A percentile compares a stretch with the other conserved stretches of the same genome.
These are phyloP conservation scores for Australoheros facetus DNA, from an alignment of 2,797 vertebrate species.

Conservation along the genomic window DNA sequence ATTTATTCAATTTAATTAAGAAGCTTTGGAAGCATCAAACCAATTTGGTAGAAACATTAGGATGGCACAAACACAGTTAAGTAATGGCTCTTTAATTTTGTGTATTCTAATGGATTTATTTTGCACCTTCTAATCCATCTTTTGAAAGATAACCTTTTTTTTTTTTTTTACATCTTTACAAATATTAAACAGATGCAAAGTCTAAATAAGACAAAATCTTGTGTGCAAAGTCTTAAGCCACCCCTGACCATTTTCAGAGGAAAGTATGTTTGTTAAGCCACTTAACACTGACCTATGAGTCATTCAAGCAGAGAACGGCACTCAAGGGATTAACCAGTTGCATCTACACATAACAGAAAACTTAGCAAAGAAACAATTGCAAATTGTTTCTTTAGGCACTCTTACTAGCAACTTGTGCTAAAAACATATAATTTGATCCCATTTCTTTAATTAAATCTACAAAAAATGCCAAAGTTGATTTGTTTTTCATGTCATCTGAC, in stretches of 20 bases:
- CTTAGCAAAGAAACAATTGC: background rate
- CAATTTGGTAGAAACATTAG: background rate
- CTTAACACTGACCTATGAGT: background rate
- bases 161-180: background rate
- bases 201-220: too few species aligned
- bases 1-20: background rate
- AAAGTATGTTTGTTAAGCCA: too few species aligned
- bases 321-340: too few species aligned
- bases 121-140: background rate
- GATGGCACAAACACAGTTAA: background rate
- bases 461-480: background rate
- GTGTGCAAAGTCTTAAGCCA: too few species aligned
- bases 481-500: background rate
- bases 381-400: background rate
- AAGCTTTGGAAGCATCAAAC: background rate
- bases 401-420: background rate
- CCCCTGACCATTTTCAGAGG: background rate
- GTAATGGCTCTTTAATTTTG: background rate
- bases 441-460: background rate
- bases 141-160: background rate
- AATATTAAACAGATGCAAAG: too few species aligned
- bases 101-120: background rate
- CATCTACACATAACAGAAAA: background rate
- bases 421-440: background rate
- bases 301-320: background rate